Evolutionary conservation across 2,888 invertebrate genomes (phyloP), one percentile per base, ranked within the genome.

Genomic region (Drosophila tanythrix): DNA sequence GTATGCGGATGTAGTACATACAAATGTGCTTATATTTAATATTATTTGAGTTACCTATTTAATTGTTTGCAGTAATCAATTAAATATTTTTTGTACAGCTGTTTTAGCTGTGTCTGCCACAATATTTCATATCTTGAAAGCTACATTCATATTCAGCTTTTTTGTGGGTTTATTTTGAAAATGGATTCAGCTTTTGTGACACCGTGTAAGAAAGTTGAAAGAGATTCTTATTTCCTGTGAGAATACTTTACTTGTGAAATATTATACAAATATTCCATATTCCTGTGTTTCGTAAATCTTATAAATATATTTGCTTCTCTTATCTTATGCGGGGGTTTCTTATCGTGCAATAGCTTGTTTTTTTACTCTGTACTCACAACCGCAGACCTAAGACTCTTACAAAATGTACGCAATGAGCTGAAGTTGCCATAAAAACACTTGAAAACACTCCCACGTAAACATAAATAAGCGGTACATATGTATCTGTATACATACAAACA

Each of bases 371-470:
- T 35, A 38, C 35, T 21, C 10, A 35, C 11, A 27, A 21, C 38
- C 18, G 35, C 2, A 11, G 21, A 21, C 25, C 25, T 4, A 10
- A 11, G 21, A 33, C 38, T 31, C 55, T 59, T 36, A 33, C 3
- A 36, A 70, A 70, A 59, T 63, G 11, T 59, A 63, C 35, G 21
- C 35, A 18, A 53, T 2, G 10, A 36, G 13, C 35, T 60, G 46
- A 71, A 55, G 33, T 50, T 56, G 60, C 58, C 59, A 25, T 3
- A 18, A 58, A 60, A 74, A 35, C 43, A 64, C 70, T 70, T 55
- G 57, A 60, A 18, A n/a, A n/a, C 18, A 33, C 29, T 52, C 27
- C 15, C 11, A 13, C 21, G 18, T 35, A 33, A 27, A 25, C n/a
- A 7, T 13, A 13, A 27, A 46, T 36, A 18, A 40, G 5, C 21